Evolutionary conservation across 2,113 vertebrate species (phyloP).

Genomic region (Leptosomus discolor): DNA sequence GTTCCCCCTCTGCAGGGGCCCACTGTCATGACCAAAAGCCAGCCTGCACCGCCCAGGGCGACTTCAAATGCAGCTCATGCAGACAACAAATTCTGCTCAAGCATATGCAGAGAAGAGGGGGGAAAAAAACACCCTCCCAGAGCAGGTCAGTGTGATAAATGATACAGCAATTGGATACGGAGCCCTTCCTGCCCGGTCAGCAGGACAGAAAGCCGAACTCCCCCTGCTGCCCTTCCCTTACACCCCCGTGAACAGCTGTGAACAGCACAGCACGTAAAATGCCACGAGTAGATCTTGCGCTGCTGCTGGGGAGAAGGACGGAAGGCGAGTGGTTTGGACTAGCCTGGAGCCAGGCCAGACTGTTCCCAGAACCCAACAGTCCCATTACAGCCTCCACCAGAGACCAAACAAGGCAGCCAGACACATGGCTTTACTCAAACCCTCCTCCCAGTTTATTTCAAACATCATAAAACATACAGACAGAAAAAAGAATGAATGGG

Average conservation of each 20-base stretch:
- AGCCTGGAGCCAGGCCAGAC: not conserved
- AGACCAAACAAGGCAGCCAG: not conserved
- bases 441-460: slow-evolving; percentile 68
- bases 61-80: not conserved
- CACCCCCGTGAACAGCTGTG: not conserved
- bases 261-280: not conserved
- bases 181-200: rapidly evolving
- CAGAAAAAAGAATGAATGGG: not conserved
- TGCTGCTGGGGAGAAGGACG: not conserved
- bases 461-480: slow-evolving; percentile 68
- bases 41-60: not conserved
- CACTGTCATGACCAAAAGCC: rapidly evolving
- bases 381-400: not conserved
- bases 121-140: not conserved
- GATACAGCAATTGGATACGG: not conserved
- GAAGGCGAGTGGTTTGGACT: not conserved
- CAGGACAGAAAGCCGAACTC: not conserved
- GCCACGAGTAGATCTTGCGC: not conserved
- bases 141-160: not conserved
- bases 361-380: not conserved
- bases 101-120: not conserved
- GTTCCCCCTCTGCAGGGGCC: not conserved
- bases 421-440: slow-evolving; percentile 40
- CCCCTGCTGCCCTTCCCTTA: not conserved
- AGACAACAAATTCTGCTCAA: not conserved